These are phyloP conservation scores for Stegostoma tigrinum DNA, from an alignment of 2,113 vertebrate species.

Conservation along the genomic window DNA sequence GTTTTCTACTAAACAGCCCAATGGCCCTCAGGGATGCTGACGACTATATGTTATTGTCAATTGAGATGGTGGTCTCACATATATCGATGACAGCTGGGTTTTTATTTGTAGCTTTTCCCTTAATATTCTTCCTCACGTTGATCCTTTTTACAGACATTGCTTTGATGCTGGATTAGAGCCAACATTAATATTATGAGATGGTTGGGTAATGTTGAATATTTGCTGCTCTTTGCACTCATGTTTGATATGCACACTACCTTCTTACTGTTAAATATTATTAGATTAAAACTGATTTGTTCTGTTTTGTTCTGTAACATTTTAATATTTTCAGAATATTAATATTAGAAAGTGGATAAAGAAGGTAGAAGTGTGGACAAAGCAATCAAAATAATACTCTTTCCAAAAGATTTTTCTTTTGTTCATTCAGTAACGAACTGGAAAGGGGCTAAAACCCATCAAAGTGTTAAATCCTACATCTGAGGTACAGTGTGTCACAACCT, in stretches of 20 bases:
- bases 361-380: too few species aligned
- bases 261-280: not conserved
- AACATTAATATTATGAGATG: not conserved
- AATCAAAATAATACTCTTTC: not conserved
- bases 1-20: too few species aligned
- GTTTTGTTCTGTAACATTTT: slow-evolving; percentile 14
- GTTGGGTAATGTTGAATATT: slow-evolving; percentile 23
- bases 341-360: not conserved
- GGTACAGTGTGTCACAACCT: not conserved
- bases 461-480: not conserved
- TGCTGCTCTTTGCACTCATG: not conserved
- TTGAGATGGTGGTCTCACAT: not conserved
- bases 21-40: too few species aligned
- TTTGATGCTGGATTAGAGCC: not conserved
- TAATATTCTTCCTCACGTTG: not conserved
- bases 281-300: not conserved
- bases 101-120: not conserved
- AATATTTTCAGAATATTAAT: slow-evolving; percentile 6
- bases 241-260: not conserved
- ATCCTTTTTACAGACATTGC: slow-evolving; percentile 17
- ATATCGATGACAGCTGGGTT: not conserved
- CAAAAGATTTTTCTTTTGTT: not conserved
- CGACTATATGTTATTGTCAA: not conserved
- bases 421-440: not conserved
- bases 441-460: not conserved